These are phyloP conservation scores for Branchellion lobata DNA, from an alignment of 2,888 invertebrate genomes.

Conservation along the genomic window DNA sequence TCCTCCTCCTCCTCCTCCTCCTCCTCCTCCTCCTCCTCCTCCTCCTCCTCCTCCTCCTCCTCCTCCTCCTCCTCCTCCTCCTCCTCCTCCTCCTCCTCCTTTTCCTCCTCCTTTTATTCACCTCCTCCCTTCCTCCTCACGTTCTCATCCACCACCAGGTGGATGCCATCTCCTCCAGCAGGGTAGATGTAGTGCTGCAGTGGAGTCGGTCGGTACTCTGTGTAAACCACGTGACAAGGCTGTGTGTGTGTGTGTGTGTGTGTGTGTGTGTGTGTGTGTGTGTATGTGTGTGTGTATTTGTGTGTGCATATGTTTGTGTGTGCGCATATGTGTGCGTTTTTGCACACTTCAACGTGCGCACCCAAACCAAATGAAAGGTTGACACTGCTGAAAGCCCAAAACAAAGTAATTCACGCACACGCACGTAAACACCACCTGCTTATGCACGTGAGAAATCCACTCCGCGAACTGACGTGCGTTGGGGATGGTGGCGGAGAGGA, in stretches of 20 bases:
- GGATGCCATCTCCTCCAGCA: slow-evolving; percentile 87
- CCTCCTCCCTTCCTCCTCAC: slow-evolving; percentile 57
- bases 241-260: slow-evolving; percentile 63
- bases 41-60: not conserved
- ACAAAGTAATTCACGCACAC: not conserved
- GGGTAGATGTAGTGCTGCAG: slow-evolving; percentile 97
- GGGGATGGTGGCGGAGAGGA: slow-evolving; percentile 97
- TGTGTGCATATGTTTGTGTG: too few species aligned
- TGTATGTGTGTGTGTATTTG: too few species aligned
- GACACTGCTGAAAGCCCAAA: too few species aligned
- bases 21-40: not conserved
- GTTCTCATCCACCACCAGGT: slow-evolving; percentile 89
- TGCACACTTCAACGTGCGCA: too few species aligned
- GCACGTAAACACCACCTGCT: slow-evolving; percentile 63
- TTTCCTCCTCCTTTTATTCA: too few species aligned
- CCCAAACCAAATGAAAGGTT: too few species aligned
- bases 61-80: not conserved
- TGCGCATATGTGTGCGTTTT: too few species aligned
- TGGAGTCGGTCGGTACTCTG: slow-evolving; percentile 94
- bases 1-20: not conserved
- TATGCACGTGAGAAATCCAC: slow-evolving; percentile 75
- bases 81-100: not conserved
- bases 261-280: too few species aligned
- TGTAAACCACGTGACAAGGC: slow-evolving; percentile 98
- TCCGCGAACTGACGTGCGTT: slow-evolving; percentile 84